phyloP scores from a whole-genome alignment of 2,113 vertebrate species.

The Cebidichthys violaceus region DNA sequence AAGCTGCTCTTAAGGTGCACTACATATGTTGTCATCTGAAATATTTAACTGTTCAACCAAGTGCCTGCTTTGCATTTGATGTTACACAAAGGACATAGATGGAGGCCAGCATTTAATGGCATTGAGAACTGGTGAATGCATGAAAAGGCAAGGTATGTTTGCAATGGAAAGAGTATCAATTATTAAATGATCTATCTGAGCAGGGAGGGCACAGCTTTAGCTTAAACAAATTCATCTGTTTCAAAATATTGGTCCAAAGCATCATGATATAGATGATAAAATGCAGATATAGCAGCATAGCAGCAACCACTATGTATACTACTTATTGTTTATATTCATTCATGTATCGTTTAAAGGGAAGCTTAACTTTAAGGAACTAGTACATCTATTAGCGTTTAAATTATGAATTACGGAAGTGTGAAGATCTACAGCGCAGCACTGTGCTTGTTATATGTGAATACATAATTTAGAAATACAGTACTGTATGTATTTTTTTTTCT shows the following conservation, averaged over 20 bases:
- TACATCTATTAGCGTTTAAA: constrained; percentile 64
- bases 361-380: constrained; percentile 22
- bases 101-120: constrained; percentile 21
- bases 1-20: background rate
- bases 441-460: constrained; percentile 52
- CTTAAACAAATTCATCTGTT: constrained; percentile 15
- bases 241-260: constrained; percentile 2
- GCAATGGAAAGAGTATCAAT: constrained; percentile 51
- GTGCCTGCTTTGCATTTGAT: constrained; percentile 2
- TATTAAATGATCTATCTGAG: constrained; percentile 41
- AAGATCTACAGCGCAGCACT: constrained; percentile 29
- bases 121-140: constrained; percentile 17
- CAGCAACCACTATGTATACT: background rate
- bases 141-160: constrained; percentile 30
- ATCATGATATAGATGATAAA: constrained; percentile 1
- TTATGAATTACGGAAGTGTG: constrained; percentile 60
- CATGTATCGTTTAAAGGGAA: background rate
- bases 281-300: background rate
- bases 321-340: background rate
- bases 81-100: constrained; percentile 7
- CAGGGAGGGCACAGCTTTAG: background rate
- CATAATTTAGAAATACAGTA: constrained; percentile 59
- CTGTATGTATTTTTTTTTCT: constrained; percentile 22
- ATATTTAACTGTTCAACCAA: constrained; percentile 38
- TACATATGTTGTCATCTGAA: constrained; percentile 8